A percentile compares a stretch with the other conserved stretches of the same genome.
phyloP scores from a whole-genome alignment of 2,888 invertebrate genomes.

The Myopa testacea region DNA sequence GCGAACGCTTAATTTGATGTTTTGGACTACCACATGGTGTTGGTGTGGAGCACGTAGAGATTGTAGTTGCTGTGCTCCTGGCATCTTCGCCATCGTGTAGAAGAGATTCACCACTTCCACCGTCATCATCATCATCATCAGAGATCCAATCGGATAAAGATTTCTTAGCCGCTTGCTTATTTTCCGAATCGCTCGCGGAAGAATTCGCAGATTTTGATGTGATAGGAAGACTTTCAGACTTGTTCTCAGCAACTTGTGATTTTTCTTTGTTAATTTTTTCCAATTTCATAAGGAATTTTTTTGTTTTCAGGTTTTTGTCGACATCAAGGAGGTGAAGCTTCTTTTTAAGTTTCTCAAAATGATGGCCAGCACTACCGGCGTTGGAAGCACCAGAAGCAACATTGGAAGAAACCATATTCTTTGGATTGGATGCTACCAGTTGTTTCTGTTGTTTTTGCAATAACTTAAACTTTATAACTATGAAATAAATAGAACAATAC shows the following conservation, averaged over 20 bases:
- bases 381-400: slow-evolving; percentile 28
- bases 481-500: slow-evolving; percentile 42
- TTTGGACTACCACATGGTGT: slow-evolving; percentile 61
- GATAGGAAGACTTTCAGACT: background rate
- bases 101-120: slow-evolving; percentile 41
- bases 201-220: background rate
- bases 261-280: slow-evolving; percentile 48
- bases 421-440: slow-evolving; percentile 51
- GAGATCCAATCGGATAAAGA: slow-evolving; percentile 56
- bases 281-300: slow-evolving; percentile 45
- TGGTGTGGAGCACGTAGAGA: slow-evolving; percentile 59
- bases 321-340: slow-evolving; percentile 45
- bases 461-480: slow-evolving; percentile 55
- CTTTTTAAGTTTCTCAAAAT: slow-evolving; percentile 50
- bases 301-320: slow-evolving; percentile 46
- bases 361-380: slow-evolving; percentile 35
- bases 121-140: slow-evolving; percentile 55
- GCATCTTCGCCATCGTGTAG: slow-evolving; percentile 51
- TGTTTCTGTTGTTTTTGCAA: slow-evolving; percentile 54
- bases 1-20: slow-evolving; percentile 58
- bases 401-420: slow-evolving; percentile 38
- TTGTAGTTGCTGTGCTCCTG: slow-evolving; percentile 57
- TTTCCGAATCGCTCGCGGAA: background rate
- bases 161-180: slow-evolving; percentile 28
- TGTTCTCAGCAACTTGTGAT: slow-evolving; percentile 23